Conservation (phyloP, 2,888 invertebrate genomes). For the Ormyrus pomaceus region DNA sequence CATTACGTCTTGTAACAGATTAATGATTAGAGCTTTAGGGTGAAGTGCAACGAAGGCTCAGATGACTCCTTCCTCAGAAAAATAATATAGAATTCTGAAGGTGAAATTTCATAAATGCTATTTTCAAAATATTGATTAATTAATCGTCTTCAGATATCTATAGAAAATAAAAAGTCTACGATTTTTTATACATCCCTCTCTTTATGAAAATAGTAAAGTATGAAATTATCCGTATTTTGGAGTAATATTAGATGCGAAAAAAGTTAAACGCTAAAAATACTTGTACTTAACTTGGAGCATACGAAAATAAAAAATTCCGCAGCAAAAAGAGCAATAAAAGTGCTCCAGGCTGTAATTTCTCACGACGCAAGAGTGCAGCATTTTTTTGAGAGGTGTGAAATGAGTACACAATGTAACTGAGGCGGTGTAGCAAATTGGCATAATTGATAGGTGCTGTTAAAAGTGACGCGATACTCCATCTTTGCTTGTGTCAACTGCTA, state of each 20-base stretch:
- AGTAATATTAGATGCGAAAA: background rate
- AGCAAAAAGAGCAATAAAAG: background rate
- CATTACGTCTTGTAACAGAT: background rate
- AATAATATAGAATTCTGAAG: no score
- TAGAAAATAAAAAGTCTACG: no score
- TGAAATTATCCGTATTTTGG: no score
- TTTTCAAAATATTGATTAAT: no score
- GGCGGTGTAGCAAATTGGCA: constrained; percentile 44
- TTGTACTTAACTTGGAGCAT: constrained; percentile 8
- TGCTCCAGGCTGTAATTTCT: constrained; percentile 28
- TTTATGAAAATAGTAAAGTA: no score
- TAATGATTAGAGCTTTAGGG: no score
- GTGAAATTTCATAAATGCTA: no score
- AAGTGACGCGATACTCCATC: constrained; percentile 43
- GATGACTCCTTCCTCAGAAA: no score
- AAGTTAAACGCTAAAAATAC: background rate
- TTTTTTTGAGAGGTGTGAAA: constrained; percentile 45
- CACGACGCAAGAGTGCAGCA: background rate
- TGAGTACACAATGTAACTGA: constrained; percentile 39
- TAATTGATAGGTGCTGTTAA: constrained; percentile 54
- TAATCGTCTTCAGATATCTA: no score
- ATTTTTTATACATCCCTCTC: no score
- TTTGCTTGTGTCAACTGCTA: constrained; percentile 40
- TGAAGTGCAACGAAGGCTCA: no score
- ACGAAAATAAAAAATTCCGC: background rate